phyloP scores from a whole-genome alignment of 2,113 vertebrate genomes.

The Nymphicus hollandicus region DNA sequence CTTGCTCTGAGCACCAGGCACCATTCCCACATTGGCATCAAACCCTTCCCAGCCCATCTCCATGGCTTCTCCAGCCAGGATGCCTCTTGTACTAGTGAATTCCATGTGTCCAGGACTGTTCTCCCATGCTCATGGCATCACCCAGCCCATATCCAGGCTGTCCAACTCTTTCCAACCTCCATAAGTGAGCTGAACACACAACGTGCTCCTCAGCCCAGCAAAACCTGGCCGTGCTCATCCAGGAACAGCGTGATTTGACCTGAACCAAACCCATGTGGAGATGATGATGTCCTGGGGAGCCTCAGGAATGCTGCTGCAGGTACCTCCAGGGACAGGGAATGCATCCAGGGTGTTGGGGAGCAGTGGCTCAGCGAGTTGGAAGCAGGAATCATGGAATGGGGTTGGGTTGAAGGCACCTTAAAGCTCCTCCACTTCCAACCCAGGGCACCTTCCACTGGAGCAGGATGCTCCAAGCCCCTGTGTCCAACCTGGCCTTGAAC shows the following conservation, averaged over 20 bases:
- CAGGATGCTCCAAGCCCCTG: background rate
- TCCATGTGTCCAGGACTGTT: background rate
- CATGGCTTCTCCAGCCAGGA: background rate
- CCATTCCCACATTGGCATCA: background rate
- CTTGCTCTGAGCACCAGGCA: background rate
- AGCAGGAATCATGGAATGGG: background rate
- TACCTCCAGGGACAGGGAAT: background rate
- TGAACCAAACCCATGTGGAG: background rate
- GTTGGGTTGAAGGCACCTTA: background rate
- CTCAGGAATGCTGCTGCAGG: background rate
- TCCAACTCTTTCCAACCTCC: background rate
- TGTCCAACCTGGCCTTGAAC: background rate
- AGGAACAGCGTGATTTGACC: background rate
- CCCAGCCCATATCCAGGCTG: background rate
- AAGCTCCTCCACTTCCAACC: background rate
- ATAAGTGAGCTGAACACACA: background rate
- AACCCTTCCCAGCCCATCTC: background rate
- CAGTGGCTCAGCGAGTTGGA: accelerated
- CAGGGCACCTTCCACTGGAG: background rate
- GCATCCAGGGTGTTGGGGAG: background rate
- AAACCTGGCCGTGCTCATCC: background rate
- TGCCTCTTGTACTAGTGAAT: background rate
- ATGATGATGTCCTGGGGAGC: background rate
- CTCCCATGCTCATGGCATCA: background rate
- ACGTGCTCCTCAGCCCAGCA: background rate